phyloP scores from a whole-genome alignment of 2,888 invertebrate species.

The Dermolepida albohirtum region DNA sequence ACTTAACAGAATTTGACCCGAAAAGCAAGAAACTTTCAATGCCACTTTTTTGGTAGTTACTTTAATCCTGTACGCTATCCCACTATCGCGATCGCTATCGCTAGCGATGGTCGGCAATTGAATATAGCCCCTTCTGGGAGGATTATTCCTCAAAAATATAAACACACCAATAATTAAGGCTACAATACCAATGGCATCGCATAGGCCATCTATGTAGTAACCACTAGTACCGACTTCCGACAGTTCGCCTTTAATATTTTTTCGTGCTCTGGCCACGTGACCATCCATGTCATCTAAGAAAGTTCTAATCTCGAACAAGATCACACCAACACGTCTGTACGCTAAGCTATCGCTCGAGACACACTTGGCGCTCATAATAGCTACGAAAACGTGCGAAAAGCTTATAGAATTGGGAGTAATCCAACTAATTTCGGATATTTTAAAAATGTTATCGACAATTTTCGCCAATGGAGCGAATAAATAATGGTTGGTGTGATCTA shows the following conservation, averaged over 20 bases:
- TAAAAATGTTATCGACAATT: constrained; percentile 74
- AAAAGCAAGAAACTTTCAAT: constrained; percentile 74
- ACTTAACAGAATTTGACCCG: constrained; percentile 78
- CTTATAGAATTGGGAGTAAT: constrained; percentile 90
- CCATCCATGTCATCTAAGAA: constrained; percentile 90
- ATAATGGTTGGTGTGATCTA: constrained; percentile 88
- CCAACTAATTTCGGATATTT: constrained; percentile 63
- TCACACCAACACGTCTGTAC: constrained; percentile 78
- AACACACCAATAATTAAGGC: constrained; percentile 78
- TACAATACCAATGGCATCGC: constrained; percentile 82
- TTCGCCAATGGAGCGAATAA: constrained; percentile 84
- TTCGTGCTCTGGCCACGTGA: constrained; percentile 82
- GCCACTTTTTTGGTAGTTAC: constrained; percentile 75
- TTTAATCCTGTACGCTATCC: constrained; percentile 75
- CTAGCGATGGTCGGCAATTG: constrained; percentile 71
- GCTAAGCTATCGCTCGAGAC: constrained; percentile 79
- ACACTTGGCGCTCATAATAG: constrained; percentile 79
- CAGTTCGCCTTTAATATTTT: constrained; percentile 80
- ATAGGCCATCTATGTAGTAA: constrained; percentile 85
- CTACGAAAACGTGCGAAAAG: constrained; percentile 81
- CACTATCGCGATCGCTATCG: constrained; percentile 64
- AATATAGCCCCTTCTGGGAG: constrained; percentile 79
- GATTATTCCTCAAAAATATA: constrained; percentile 77
- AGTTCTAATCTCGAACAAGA: constrained; percentile 83
- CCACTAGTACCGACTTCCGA: constrained; percentile 86